Conservation (phyloP, 2,888 invertebrate genomes). For the Branchellion lobata region DNA sequence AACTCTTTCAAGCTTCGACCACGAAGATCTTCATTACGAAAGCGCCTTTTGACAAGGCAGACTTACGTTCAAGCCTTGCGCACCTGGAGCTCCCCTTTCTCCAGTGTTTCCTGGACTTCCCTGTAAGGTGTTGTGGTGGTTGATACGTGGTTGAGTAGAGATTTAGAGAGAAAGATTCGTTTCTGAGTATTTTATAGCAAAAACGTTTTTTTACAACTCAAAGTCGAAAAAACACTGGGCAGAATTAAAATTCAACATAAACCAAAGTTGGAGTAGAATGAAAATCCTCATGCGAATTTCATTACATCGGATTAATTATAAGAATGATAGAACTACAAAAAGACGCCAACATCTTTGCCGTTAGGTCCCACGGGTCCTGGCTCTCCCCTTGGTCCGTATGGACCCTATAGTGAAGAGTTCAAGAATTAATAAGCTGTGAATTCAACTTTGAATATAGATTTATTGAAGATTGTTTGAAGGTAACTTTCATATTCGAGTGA, state of each 20-base stretch:
- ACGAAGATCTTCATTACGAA: no score
- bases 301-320: no score
- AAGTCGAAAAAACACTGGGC: not conserved
- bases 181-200: not conserved
- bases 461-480: no score
- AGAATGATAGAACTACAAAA: no score
- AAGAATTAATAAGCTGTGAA: no score
- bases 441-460: no score
- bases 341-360: conserved; percentile 71
- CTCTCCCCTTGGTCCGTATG: conserved; percentile 64
- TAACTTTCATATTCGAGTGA: no score
- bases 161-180: no score
- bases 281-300: no score
- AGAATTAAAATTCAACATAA: not conserved
- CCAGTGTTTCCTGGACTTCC: conserved; percentile 49
- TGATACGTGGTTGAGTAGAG: not conserved
- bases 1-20: no score
- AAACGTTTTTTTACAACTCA: no score
- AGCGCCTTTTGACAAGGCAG: no score
- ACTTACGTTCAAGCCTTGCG: conserved; percentile 46
- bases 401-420: not conserved
- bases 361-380: conserved; percentile 78
- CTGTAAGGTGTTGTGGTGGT: conserved; percentile 36
- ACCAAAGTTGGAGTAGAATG: not conserved
- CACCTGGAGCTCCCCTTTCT: conserved; percentile 48